Evolutionary conservation across 2,888 invertebrate genomes (phyloP).

Genomic region (Hirtodrosophila confusa): DNA sequence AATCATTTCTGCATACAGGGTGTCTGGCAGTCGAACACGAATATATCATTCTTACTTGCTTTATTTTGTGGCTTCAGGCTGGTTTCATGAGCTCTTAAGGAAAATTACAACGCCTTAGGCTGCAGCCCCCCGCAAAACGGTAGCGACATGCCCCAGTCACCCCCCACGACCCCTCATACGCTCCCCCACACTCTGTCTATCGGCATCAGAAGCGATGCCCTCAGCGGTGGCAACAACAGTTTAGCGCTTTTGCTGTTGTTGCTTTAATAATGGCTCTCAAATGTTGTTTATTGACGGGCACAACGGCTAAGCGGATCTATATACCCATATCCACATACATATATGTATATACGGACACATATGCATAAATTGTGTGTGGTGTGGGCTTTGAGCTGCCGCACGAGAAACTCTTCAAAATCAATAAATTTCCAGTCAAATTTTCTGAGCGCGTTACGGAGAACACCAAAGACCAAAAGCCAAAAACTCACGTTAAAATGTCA

Average conservation of each 20-base stretch:
- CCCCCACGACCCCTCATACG: constrained; percentile 1
- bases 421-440: constrained; percentile 72
- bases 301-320: constrained; percentile 74
- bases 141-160: constrained; percentile 43
- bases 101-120: constrained; percentile 65
- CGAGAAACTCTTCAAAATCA: constrained; percentile 74
- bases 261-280: constrained; percentile 53
- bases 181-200: neutral
- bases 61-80: constrained; percentile 28
- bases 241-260: constrained; percentile 65
- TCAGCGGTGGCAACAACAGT: constrained; percentile 68
- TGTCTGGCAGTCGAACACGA: too few species aligned
- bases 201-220: constrained; percentile 13
- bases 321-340: neutral
- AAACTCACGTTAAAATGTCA: constrained; percentile 71
- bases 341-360: constrained; percentile 18
- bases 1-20: too few species aligned
- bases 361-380: constrained; percentile 38
- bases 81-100: constrained; percentile 34
- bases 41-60: too few species aligned
- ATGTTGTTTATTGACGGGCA: constrained; percentile 72
- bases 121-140: constrained; percentile 43
- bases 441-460: constrained; percentile 16
- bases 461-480: constrained; percentile 19
- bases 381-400: constrained; percentile 52